These are phyloP conservation scores for Microctenopoma lineatum DNA, from an alignment of 2,797 vertebrate genomes.

Conservation along the genomic window DNA sequence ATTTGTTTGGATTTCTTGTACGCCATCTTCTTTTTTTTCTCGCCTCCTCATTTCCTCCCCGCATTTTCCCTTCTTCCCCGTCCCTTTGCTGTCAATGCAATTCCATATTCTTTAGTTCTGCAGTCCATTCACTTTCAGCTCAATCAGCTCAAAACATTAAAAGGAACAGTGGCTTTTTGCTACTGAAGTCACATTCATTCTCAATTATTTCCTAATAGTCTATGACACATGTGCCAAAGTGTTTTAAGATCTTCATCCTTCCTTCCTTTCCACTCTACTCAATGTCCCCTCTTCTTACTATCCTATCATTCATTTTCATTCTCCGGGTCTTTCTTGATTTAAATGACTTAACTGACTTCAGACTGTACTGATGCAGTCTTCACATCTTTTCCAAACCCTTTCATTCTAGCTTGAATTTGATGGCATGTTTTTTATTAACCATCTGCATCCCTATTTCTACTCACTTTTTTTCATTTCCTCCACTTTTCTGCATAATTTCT, in stretches of 20 bases:
- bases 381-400: constrained; percentile 8
- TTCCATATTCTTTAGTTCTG: constrained; percentile 22
- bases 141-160: constrained; percentile 35
- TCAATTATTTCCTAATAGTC: constrained; percentile 44
- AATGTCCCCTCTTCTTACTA: constrained; percentile 1
- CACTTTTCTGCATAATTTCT: constrained; percentile 28
- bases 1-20: constrained; percentile 39
- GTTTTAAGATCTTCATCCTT: constrained; percentile 45
- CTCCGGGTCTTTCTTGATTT: constrained; percentile 22
- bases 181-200: constrained; percentile 12
- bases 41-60: constrained; percentile 19
- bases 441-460: constrained; percentile 51
- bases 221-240: constrained; percentile 51
- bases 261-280: constrained; percentile 37
- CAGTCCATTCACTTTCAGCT: constrained; percentile 50
- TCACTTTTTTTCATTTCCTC: constrained; percentile 27
- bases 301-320: constrained; percentile 37
- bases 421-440: constrained; percentile 51
- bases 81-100: constrained; percentile 14
- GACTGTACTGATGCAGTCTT: constrained; percentile 24
- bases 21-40: constrained; percentile 12
- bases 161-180: constrained; percentile 40
- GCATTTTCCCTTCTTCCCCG: constrained; percentile 2
- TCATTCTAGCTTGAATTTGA: constrained; percentile 18
- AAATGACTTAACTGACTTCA: constrained; percentile 19